Percentiles rank a stretch among this genome's conserved stretches.
These are phyloP conservation scores for Diarsia rubi DNA, from an alignment of 2,888 invertebrate species.

Conservation along the genomic window DNA sequence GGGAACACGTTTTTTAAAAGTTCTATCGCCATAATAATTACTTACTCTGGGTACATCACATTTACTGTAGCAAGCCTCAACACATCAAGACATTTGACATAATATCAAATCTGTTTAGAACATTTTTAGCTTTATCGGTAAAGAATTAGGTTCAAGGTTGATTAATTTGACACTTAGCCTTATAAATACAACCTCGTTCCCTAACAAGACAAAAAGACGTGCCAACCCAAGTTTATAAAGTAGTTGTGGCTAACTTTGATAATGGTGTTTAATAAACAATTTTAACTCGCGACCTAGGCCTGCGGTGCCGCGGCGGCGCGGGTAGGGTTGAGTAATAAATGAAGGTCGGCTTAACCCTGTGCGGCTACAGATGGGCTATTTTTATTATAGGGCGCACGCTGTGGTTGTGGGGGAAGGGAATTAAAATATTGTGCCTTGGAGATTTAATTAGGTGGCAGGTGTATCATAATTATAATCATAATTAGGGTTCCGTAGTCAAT, in stretches of 20 bases:
- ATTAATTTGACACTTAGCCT: background rate
- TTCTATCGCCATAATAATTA: too few species aligned
- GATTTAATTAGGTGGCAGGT: background rate
- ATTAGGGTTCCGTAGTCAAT: too few species aligned
- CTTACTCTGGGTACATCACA: too few species aligned
- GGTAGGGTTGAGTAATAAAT: slow-evolving; percentile 62
- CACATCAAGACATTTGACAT: too few species aligned
- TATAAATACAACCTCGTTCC: slow-evolving; percentile 7
- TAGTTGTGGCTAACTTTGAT: slow-evolving; percentile 60
- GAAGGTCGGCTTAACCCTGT: slow-evolving; percentile 59
- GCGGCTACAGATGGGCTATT: slow-evolving; percentile 45
- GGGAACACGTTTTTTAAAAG: too few species aligned
- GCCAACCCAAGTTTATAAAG: slow-evolving; percentile 46
- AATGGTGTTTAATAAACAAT: slow-evolving; percentile 67
- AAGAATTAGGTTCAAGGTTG: too few species aligned
- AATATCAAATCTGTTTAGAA: too few species aligned
- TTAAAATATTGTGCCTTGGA: background rate
- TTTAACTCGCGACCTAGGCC: slow-evolving; percentile 56
- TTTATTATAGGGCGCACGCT: slow-evolving; percentile 52
- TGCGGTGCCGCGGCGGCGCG: slow-evolving; percentile 26
- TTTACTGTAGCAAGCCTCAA: background rate
- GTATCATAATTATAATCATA: background rate
- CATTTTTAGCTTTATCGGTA: too few species aligned
- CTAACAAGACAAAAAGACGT: slow-evolving; percentile 59
- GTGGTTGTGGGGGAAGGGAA: slow-evolving; percentile 5